Conservation (phyloP, 2,797 vertebrate genomes). For the Pithecia hirsuta region DNA sequence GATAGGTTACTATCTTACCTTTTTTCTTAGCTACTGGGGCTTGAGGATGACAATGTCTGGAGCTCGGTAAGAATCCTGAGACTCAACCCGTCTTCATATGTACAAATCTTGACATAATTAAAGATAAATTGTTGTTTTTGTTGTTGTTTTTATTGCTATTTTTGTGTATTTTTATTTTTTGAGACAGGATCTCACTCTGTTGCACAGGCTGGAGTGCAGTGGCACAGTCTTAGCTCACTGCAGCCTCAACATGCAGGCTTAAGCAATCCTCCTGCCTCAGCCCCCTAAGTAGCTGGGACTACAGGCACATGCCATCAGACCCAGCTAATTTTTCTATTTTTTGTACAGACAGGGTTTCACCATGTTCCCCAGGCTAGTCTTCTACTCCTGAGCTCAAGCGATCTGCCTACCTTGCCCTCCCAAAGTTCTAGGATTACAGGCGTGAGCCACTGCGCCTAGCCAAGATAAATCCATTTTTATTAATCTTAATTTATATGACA, state of each 20-base stretch:
- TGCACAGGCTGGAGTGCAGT: neutral
- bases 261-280: neutral
- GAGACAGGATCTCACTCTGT: neutral
- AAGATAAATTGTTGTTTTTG: neutral
- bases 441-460: neutral
- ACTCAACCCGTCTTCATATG: neutral
- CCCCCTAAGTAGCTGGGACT: neutral
- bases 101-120: neutral
- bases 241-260: neutral
- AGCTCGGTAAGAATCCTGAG: neutral
- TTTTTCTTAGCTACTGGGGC: neutral
- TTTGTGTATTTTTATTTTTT: neutral
- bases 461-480: neutral
- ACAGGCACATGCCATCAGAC: neutral
- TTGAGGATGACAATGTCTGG: constrained; percentile 13
- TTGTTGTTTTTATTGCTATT: neutral
- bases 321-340: neutral
- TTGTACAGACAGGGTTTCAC: neutral
- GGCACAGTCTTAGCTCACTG: neutral
- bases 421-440: neutral
- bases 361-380: neutral
- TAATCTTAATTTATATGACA: neutral
- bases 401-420: neutral
- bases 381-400: neutral
- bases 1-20: neutral